Conservation (phyloP, 2,888 invertebrate species). For the Palloptera scutellata region DNA sequence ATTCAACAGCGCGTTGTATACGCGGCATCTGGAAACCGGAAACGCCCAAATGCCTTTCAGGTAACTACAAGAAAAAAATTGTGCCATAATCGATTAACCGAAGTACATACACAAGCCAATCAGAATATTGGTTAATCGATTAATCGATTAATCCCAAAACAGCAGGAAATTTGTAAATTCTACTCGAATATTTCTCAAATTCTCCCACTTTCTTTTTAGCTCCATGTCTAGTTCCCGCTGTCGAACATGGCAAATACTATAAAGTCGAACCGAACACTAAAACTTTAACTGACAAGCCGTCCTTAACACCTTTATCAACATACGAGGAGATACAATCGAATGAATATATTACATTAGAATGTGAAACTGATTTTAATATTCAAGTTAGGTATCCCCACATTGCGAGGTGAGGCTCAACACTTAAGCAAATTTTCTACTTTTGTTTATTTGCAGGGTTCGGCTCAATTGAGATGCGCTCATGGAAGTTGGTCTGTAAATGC, state of each 20-base stretch:
- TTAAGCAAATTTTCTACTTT: background rate
- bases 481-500: slow-evolving; percentile 83
- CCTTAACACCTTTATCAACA: slow-evolving; percentile 56
- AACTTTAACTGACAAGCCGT: slow-evolving; percentile 55
- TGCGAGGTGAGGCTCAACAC: background rate
- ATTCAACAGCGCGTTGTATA: slow-evolving; percentile 81
- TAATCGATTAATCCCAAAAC: too few species aligned
- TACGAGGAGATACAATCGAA: slow-evolving; percentile 71
- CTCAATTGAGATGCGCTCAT: slow-evolving; percentile 78
- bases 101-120: too few species aligned
- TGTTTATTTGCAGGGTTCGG: slow-evolving; percentile 69
- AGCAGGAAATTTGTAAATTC: too few species aligned
- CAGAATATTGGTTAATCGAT: too few species aligned
- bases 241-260: slow-evolving; percentile 74
- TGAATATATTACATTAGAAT: slow-evolving; percentile 78
- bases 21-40: slow-evolving; percentile 86
- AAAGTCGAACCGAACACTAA: slow-evolving; percentile 60
- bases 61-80: slow-evolving; percentile 63
- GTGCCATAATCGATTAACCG: too few species aligned
- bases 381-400: slow-evolving; percentile 45
- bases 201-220: slow-evolving; percentile 62
- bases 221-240: slow-evolving; percentile 75
- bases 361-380: slow-evolving; percentile 72
- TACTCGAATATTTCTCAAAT: too few species aligned
- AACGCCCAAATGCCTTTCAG: slow-evolving; percentile 80